Percentiles rank a stretch among this genome's conserved stretches.
These are phyloP conservation scores for Erebia aethiops DNA, from an alignment of 2,888 invertebrate genomes.

Conservation along the genomic window DNA sequence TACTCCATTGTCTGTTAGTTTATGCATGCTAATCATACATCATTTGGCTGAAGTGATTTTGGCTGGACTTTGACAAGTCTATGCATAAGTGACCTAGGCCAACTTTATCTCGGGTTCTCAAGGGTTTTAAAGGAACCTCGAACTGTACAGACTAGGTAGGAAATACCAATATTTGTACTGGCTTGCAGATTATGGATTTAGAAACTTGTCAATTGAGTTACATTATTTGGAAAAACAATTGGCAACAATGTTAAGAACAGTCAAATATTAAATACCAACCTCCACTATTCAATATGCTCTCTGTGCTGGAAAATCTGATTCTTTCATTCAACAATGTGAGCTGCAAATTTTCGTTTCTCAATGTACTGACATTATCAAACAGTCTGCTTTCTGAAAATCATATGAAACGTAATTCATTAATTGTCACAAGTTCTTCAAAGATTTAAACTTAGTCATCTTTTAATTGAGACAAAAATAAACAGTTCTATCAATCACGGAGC, in stretches of 20 bases:
- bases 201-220: too few relatives aligned
- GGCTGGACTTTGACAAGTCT: too few relatives aligned
- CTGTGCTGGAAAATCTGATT: slow-evolving; percentile 84
- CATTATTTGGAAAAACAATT: background rate
- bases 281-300: slow-evolving; percentile 61
- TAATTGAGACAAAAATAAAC: slow-evolving; percentile 26
- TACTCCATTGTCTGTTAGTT: too few relatives aligned
- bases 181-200: too few relatives aligned
- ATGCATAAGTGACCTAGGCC: too few relatives aligned
- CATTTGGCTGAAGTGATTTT: too few relatives aligned
- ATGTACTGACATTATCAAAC: slow-evolving; percentile 91
- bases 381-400: slow-evolving; percentile 90
- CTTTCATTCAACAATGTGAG: slow-evolving; percentile 93
- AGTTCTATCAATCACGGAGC: slow-evolving; percentile 26
- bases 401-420: slow-evolving; percentile 12
- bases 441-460: slow-evolving; percentile 7
- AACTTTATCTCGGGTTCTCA: too few relatives aligned
- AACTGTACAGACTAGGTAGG: too few relatives aligned
- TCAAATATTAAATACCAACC: slow-evolving; percentile 48
- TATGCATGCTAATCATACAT: too few relatives aligned
- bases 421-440: background rate
- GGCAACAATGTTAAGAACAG: background rate
- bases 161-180: too few relatives aligned
- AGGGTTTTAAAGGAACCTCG: too few relatives aligned
- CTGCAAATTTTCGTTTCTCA: slow-evolving; percentile 92